Percentiles rank a stretch among this genome's conserved stretches.
phyloP scores from a whole-genome alignment of 2,888 invertebrate genomes.

The Polyommatus iphigenia region DNA sequence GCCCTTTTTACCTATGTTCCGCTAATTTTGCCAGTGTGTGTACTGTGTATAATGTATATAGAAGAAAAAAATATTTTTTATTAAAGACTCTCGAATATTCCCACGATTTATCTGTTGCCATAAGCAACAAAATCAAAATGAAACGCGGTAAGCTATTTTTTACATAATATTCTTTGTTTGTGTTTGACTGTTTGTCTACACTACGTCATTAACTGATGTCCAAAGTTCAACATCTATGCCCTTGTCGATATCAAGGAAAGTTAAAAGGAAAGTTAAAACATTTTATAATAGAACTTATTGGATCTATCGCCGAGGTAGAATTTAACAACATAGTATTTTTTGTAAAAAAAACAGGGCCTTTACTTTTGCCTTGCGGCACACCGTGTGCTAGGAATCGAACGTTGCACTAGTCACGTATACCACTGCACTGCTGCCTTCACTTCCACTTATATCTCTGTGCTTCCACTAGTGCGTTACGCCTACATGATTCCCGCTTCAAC shows the following conservation, averaged over 20 bases:
- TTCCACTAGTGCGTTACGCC: constrained; percentile 16
- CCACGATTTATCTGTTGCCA: not conserved
- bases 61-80: too few species aligned
- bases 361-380: constrained; percentile 38
- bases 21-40: too few species aligned
- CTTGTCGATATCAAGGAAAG: not conserved
- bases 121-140: not conserved
- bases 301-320: not conserved
- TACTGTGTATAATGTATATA: too few species aligned
- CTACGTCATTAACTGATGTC: not conserved
- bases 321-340: not conserved
- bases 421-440: constrained; percentile 37
- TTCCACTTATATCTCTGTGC: too few species aligned
- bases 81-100: not conserved
- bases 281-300: not conserved
- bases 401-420: constrained; percentile 47
- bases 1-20: too few species aligned
- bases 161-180: not conserved
- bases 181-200: not conserved
- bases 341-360: constrained; percentile 35
- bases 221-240: not conserved
- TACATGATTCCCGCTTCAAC: not conserved
- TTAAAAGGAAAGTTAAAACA: not conserved
- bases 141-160: not conserved
- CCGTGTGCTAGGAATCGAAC: constrained; percentile 37